Base-by-base conservation (phyloP, 2,888 invertebrate species). In the Trachelus tabidus region DNA sequence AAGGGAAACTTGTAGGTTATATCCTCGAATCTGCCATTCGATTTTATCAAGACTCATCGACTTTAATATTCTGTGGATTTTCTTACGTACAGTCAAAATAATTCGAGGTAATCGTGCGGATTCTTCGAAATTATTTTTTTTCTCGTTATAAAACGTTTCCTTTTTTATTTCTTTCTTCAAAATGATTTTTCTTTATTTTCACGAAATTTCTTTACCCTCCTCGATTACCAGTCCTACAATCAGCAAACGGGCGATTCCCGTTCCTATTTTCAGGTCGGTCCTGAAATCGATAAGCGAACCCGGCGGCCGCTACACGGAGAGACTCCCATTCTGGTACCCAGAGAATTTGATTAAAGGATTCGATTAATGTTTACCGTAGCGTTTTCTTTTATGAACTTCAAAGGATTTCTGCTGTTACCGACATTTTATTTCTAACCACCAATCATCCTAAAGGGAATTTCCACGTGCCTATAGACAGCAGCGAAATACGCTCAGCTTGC, bases 271-370 rank as follows among this genome's bases (percentile, higher is more conserved):
- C 80, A 78, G 82, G 79, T 82, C 81, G 81, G 79, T 85, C 85
- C 84, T 86, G 83, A 85, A 87, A 87, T 87, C 87, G 87, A 88
- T 88, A 86, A 87, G 83, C 83, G 81, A 82, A 40, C 40, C 81
- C 77, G 35, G 77, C 77, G 35, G 77, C 81, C 77, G 78, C 74
- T 80, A 75, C 80, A 40, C 75, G 75, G 68, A 76, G 79, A 37
- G 33, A 77, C 78, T 79, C 80, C 83, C 81, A 83, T 83, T 80
- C 78, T 81, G 79, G 83, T 83, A 80, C 81, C 79, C 80, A 82
- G 81, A 77, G 83, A 84, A 85, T 86, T 85, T 86, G 85, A 87
- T 87, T 86, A 85, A 85, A 84, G 84, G 85, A 87, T 86, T 88
- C 86, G 85, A 88, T 88, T 86, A 88, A 86, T 86, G 86, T 86